These are phyloP conservation scores for Ivindomyrus marchei DNA, from an alignment of 2,113 vertebrate species.

Conservation along the genomic window DNA sequence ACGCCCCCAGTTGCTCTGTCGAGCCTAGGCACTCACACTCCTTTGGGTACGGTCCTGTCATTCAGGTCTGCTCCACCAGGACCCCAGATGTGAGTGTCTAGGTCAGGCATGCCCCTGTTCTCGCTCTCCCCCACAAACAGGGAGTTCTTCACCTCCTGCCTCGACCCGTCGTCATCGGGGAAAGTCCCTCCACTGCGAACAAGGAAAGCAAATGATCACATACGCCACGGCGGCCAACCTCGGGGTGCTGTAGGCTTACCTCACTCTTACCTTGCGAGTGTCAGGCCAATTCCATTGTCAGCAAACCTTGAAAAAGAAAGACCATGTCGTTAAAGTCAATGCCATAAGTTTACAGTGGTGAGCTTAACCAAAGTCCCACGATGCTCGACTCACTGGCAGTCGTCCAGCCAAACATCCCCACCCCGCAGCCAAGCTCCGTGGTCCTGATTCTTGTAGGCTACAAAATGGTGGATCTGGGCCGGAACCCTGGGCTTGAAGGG, in stretches of 20 bases:
- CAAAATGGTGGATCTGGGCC: slow-evolving; percentile 79
- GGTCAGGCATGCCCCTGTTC: slow-evolving; percentile 73
- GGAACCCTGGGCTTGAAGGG: slow-evolving; percentile 89
- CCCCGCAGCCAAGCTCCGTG: slow-evolving; percentile 95
- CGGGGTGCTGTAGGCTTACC: neutral
- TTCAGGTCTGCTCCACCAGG: slow-evolving; percentile 75
- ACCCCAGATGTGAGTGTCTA: slow-evolving; percentile 76
- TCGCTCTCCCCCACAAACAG: slow-evolving; percentile 92
- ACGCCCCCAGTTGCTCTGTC: neutral
- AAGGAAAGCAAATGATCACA: neutral
- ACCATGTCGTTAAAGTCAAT: neutral
- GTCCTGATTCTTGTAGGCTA: slow-evolving; percentile 95
- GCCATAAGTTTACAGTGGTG: neutral
- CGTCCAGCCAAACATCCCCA: slow-evolving; percentile 90
- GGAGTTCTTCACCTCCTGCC: slow-evolving; percentile 90
- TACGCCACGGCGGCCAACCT: neutral
- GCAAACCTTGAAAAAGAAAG: slow-evolving; percentile 70
- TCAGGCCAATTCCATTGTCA: slow-evolving; percentile 93
- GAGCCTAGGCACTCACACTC: slow-evolving; percentile 67
- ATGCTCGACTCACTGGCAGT: slow-evolving; percentile 74
- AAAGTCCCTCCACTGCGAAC: slow-evolving; percentile 84
- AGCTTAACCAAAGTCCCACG: neutral
- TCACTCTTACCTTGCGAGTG: slow-evolving; percentile 80
- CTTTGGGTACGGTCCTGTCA: slow-evolving; percentile 78
- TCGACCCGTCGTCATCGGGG: slow-evolving; percentile 88